Evolutionary conservation across 2,797 vertebrate species (phyloP).

Genomic region (Momotus momota): DNA sequence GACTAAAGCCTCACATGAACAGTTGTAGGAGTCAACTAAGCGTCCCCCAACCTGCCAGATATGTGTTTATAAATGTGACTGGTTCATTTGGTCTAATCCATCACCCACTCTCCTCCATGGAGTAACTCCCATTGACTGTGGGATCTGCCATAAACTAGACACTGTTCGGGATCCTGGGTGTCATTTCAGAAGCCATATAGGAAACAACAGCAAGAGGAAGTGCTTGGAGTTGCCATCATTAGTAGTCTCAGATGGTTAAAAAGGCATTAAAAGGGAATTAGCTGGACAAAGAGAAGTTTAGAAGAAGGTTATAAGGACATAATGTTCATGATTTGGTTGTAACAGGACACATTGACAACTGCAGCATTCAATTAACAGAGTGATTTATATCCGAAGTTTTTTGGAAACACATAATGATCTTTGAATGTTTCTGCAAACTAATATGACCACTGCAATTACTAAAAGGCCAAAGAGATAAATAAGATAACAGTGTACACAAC

Average conservation of each 20-base stretch:
- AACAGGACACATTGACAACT: background rate
- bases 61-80: accelerated
- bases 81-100: background rate
- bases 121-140: background rate
- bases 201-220: background rate
- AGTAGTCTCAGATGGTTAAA: background rate
- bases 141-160: background rate
- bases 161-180: background rate
- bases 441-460: background rate
- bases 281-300: background rate
- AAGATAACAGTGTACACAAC: background rate
- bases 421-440: background rate
- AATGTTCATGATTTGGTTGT: background rate
- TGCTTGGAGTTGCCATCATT: background rate
- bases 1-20: background rate
- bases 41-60: background rate
- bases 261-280: background rate
- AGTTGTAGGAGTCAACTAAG: background rate
- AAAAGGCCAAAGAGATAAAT: background rate
- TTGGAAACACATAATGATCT: background rate
- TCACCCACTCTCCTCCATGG: background rate
- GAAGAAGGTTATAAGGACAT: background rate
- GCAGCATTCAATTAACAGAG: background rate
- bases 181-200: background rate
- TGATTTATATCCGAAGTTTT: background rate